A percentile compares a stretch with the other conserved stretches of the same genome.
phyloP scores from a whole-genome alignment of 2,113 vertebrate species.

The Aptenodytes patagonicus region DNA sequence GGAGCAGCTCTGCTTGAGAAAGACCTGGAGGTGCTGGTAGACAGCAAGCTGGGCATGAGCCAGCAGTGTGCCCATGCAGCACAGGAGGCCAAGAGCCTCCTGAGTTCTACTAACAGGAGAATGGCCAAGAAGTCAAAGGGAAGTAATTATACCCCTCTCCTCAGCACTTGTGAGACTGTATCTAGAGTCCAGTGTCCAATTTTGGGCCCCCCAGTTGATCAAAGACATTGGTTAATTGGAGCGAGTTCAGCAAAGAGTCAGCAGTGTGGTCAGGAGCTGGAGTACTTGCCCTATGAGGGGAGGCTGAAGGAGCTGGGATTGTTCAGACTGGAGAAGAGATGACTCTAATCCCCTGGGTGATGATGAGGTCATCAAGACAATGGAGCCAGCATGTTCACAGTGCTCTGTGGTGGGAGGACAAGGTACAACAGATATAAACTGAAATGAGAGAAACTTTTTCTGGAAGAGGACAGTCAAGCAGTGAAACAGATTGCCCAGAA shows the following conservation, averaged over 20 bases:
- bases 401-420: background rate
- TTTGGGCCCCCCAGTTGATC: background rate
- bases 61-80: background rate
- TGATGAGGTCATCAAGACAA: background rate
- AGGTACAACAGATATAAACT: background rate
- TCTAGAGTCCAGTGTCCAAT: background rate
- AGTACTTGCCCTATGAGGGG: background rate
- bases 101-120: background rate
- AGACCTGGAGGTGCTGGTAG: background rate
- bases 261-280: background rate
- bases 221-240: background rate
- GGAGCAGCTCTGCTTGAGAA: background rate
- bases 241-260: background rate
- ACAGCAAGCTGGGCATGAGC: background rate
- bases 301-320: background rate
- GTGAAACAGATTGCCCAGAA: background rate
- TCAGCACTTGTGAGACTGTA: background rate
- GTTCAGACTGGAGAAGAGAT: background rate
- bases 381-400: background rate
- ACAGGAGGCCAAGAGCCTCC: background rate
- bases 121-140: background rate
- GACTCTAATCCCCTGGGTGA: background rate
- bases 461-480: background rate
- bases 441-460: background rate
- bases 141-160: background rate